Percentiles rank a stretch among this genome's conserved stretches.
These are phyloP conservation scores for Neoarius graeffei DNA, from an alignment of 2,113 vertebrate species.

Conservation along the genomic window DNA sequence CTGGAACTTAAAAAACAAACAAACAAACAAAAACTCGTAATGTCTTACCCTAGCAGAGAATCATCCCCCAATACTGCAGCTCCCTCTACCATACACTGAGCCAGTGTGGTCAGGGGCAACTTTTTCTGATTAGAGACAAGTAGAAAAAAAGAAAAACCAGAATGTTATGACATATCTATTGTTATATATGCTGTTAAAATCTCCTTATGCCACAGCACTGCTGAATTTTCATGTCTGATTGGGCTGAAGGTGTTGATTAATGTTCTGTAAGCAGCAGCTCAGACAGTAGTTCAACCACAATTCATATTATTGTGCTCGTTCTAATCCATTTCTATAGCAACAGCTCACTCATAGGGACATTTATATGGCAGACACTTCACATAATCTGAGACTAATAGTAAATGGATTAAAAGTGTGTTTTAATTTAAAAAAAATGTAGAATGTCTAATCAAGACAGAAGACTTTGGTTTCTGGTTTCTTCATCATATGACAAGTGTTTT, in stretches of 20 bases:
- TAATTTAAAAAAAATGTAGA: neutral
- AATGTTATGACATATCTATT: neutral
- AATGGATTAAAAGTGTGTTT: neutral
- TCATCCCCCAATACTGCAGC: slow-evolving; percentile 92
- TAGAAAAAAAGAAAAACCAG: neutral
- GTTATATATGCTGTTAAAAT: neutral
- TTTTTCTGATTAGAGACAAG: slow-evolving; percentile 83
- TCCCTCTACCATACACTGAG: slow-evolving; percentile 93
- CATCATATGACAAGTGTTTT: neutral
- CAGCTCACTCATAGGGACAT: neutral
- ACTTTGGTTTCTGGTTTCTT: neutral
- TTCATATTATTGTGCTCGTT: neutral
- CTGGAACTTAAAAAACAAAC: neutral
- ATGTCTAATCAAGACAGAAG: neutral
- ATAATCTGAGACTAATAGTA: neutral
- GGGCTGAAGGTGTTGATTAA: neutral
- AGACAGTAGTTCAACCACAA: neutral
- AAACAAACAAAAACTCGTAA: neutral
- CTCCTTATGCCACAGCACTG: neutral
- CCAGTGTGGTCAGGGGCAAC: slow-evolving; percentile 88
- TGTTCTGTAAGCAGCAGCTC: neutral
- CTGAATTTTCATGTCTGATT: neutral
- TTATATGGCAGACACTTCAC: neutral
- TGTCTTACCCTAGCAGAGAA: slow-evolving; percentile 89
- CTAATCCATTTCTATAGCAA: neutral